Evolutionary conservation across 2,797 vertebrate genomes (phyloP), one percentile per base, ranked within the genome.

Genomic region (Sphaeramia orbicularis): DNA sequence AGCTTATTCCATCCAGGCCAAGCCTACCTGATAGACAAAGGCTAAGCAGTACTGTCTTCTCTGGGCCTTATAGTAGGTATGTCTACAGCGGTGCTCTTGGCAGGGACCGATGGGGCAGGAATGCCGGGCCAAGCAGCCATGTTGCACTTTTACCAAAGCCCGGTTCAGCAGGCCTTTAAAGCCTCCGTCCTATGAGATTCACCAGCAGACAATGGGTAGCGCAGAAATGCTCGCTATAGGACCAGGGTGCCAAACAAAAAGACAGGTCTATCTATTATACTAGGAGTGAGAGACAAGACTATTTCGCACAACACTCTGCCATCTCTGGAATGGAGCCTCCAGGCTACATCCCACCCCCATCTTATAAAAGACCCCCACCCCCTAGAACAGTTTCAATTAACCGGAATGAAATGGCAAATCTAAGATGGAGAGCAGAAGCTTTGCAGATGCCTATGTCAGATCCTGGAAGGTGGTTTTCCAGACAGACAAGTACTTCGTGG

Each of bases 321-420:
- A 85, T 93, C 72, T 64, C 89, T 66, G 93, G 94, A 78, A 94
- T 97, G 92, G 97, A 97, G 83, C 98, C 98, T 18, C 98, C 98
- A 0, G 93, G 95, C 83, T 99, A 99, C 0, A 96, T 98, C 89
- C 98, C 97, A 84, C 98, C 98, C 1, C 97, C 97, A 6, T 99
- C 97, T 4, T 99, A 99, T 83, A 96, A 90, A 87, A 97, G 97
- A 40, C 95, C 93, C 4, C 86, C 81, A 30, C 95, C 94, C 82
- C 95, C 94, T 60, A 94, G 94, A 38, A 47, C 91, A 47, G 92
- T 94, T 84, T 95, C 95, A 47, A 93, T 93, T 80, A 91, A 91
- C 78, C 93, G 93, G 74, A 92, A 81, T 35, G 92, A 95, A 70
- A 91, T 93, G 75, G 94, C 95, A 80, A 92, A 86, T 68, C 68